A percentile compares a stretch with the other conserved stretches of the same genome.
Evolutionary conservation across 1,140 invertebrate species (phyloP).

Genomic region (Platorchestia sp.): DNA sequence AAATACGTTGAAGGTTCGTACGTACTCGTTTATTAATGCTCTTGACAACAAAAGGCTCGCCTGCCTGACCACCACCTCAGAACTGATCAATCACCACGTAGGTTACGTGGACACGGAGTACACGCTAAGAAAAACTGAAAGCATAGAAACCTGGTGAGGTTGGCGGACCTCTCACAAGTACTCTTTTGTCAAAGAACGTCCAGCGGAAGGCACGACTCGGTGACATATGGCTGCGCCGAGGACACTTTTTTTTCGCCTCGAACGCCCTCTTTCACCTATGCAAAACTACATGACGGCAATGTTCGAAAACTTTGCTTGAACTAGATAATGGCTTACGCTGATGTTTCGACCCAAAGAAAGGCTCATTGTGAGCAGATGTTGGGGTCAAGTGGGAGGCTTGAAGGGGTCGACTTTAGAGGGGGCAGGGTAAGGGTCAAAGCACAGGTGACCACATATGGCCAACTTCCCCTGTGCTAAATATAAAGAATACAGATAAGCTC

Average conservation of each 20-base stretch:
- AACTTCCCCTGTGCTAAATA: slow-evolving; percentile 14
- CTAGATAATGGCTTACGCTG: slow-evolving; percentile 32
- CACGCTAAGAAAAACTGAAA: slow-evolving; percentile 1
- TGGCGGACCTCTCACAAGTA: neutral
- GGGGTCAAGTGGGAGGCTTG: slow-evolving; percentile 9
- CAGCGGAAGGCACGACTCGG: neutral
- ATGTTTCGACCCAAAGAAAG: slow-evolving; percentile 31
- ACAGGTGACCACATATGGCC: slow-evolving; percentile 29
- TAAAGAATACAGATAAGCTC: slow-evolving; percentile 25
- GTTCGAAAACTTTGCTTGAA: slow-evolving; percentile 34
- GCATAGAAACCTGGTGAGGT: neutral
- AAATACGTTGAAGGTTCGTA: neutral
- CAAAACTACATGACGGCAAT: neutral
- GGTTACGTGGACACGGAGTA: neutral
- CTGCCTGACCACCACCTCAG: neutral
- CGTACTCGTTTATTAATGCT: neutral
- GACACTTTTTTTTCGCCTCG: slow-evolving; percentile 23
- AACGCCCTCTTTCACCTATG: neutral
- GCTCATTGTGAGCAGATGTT: slow-evolving; percentile 41
- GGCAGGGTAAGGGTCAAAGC: slow-evolving; percentile 18
- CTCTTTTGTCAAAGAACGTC: slow-evolving; percentile 40
- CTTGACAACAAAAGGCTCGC: neutral
- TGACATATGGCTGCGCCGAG: slow-evolving; percentile 19
- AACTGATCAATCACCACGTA: neutral
- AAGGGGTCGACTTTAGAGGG: neutral